phyloP scores from a whole-genome alignment of 30 jellyfish, hydroid and myxozoan genomes.

The Aurelia sp. region DNA sequence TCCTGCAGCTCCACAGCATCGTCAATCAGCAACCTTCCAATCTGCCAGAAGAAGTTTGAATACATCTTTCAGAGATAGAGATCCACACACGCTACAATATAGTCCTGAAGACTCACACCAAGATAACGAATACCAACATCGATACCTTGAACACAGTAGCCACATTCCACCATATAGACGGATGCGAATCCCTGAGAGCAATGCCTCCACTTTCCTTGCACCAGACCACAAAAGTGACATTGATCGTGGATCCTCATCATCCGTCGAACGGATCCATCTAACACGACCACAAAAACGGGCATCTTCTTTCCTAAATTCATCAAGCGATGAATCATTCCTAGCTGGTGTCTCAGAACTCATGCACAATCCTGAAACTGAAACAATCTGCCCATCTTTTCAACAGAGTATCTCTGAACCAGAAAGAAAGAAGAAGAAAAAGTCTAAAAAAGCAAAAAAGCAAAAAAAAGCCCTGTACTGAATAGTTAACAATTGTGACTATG shows the following conservation, averaged over 20 bases:
- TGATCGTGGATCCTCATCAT: too few relatives aligned
- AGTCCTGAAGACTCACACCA: too few relatives aligned
- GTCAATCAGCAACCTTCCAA: too few relatives aligned
- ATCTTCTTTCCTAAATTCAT: not conserved
- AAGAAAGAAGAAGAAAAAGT: not conserved
- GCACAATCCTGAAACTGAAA: too few relatives aligned
- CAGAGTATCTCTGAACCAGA: not conserved
- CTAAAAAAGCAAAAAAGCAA: not conserved
- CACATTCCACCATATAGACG: not conserved
- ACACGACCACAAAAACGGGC: not conserved
- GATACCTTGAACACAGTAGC: too few relatives aligned
- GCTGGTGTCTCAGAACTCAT: not conserved
- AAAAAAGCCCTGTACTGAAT: not conserved
- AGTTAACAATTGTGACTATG: too few relatives aligned
- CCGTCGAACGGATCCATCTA: not conserved
- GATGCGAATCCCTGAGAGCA: not conserved
- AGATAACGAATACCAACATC: too few relatives aligned
- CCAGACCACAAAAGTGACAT: not conserved
- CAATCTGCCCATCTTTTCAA: too few relatives aligned
- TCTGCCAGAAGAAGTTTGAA: too few relatives aligned
- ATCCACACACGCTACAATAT: too few relatives aligned
- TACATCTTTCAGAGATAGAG: too few relatives aligned
- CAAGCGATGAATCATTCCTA: not conserved
- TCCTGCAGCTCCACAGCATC: too few relatives aligned
- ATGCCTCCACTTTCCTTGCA: not conserved